These are phyloP conservation scores for Plagodis dolabraria DNA, from an alignment of 2,888 invertebrate genomes.

Conservation along the genomic window DNA sequence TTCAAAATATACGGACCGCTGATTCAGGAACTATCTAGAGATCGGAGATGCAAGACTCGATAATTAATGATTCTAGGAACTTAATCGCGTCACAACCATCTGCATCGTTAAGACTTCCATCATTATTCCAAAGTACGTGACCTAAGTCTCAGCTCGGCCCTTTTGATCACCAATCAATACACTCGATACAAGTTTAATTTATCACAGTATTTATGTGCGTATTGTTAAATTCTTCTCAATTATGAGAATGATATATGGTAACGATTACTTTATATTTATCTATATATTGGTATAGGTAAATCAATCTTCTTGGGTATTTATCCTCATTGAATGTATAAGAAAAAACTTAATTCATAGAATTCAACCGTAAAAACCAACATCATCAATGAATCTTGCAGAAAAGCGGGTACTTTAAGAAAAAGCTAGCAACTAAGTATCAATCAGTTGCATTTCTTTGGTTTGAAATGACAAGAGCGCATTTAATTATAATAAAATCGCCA, in stretches of 20 bases:
- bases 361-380: conserved; percentile 8
- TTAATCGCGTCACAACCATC: conserved; percentile 53
- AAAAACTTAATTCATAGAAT: not conserved
- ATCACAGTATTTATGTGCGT: conserved; percentile 70
- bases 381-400: conserved; percentile 5
- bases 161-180: conserved; percentile 74
- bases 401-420: conserved; percentile 8
- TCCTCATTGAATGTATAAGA: not conserved
- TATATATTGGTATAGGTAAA: conserved; percentile 8
- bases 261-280: conserved; percentile 21
- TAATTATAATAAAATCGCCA: conserved; percentile 42
- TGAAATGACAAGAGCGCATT: conserved; percentile 25
- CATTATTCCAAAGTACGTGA: conserved; percentile 60
- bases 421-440: conserved; percentile 11
- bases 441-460: conserved; percentile 21
- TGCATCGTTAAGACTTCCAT: conserved; percentile 62
- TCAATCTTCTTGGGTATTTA: conserved; percentile 1
- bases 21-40: conserved; percentile 34
- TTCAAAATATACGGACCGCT: conserved; percentile 27
- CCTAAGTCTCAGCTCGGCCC: conserved; percentile 60
- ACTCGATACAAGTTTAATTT: conserved; percentile 60
- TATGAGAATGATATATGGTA: conserved; percentile 54
- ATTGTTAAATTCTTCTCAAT: conserved; percentile 70
- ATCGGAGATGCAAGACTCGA: conserved; percentile 31
- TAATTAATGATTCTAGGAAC: conserved; percentile 52